Conservation (phyloP, 2,888 invertebrate species). For the Mactromeris polynyma region DNA sequence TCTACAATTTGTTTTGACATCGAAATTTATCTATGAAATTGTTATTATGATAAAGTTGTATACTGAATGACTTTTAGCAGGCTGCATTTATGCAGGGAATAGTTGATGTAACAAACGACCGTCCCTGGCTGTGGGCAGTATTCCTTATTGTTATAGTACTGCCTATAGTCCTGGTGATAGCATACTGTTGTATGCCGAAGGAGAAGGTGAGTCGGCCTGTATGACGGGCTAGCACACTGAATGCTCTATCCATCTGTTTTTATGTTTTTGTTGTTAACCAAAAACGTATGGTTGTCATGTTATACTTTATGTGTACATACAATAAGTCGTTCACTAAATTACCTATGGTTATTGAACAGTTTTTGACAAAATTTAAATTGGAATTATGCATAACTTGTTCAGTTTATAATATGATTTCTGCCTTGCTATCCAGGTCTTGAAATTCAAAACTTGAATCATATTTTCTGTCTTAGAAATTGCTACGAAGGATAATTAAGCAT, state of each 20-base stretch:
- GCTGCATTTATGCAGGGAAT: slow-evolving; percentile 84
- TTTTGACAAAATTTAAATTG: too few relatives aligned
- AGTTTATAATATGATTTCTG: too few relatives aligned
- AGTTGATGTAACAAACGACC: slow-evolving; percentile 93
- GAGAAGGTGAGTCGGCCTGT: slow-evolving; percentile 73
- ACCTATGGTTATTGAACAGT: too few relatives aligned
- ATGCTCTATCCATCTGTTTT: neutral
- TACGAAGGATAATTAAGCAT: too few relatives aligned
- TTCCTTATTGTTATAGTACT: slow-evolving; percentile 93
- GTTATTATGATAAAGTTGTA: neutral
- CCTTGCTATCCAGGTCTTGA: too few relatives aligned
- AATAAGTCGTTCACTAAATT: too few relatives aligned
- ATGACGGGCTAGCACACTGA: neutral
- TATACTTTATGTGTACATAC: neutral
- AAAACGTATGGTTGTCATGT: neutral
- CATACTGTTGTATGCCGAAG: slow-evolving; percentile 91
- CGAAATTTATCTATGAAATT: neutral
- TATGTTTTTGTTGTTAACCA: neutral
- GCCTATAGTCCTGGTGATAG: slow-evolving; percentile 93
- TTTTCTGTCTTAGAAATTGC: too few relatives aligned
- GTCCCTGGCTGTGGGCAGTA: slow-evolving; percentile 97
- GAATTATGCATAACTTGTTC: too few relatives aligned
- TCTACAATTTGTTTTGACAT: too few relatives aligned
- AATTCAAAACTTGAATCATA: too few relatives aligned
- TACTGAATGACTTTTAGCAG: slow-evolving; percentile 39